Evolutionary conservation across 2,797 vertebrate species (phyloP).

Genomic region (Sparidentex hasta): DNA sequence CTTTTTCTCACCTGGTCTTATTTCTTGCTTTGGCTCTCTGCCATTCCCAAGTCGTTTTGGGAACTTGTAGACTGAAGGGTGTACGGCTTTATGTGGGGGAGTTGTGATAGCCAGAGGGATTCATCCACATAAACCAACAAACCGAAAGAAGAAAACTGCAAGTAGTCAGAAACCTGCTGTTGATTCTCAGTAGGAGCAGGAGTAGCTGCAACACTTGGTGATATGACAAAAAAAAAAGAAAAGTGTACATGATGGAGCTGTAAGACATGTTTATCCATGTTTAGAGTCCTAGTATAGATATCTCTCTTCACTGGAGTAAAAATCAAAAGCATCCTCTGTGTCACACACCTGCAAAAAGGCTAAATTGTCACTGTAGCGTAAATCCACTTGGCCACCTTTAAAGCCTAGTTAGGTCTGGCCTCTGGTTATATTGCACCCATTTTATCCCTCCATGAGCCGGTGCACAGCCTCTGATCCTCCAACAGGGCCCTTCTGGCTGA

Average conservation of each 20-base stretch:
- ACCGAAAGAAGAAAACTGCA: neutral
- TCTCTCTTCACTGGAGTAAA: neutral
- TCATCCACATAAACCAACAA: conserved; percentile 1
- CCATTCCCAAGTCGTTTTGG: neutral
- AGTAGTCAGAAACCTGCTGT: neutral
- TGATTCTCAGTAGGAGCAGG: conserved; percentile 6
- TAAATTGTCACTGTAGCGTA: neutral
- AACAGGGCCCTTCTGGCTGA: conserved; percentile 30
- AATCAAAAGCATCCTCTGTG: neutral
- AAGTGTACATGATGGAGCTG: neutral
- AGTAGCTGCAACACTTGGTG: neutral
- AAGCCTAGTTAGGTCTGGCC: conserved; percentile 14
- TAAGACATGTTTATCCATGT: neutral
- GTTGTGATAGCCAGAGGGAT: conserved; percentile 1
- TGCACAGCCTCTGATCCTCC: conserved; percentile 32
- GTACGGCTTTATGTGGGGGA: neutral
- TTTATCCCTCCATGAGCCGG: conserved; percentile 21
- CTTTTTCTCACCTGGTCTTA: neutral
- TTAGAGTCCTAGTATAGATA: neutral
- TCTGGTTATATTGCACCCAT: conserved; percentile 1
- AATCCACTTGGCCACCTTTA: conserved; percentile 20
- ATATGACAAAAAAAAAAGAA: neutral
- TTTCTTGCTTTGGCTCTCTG: neutral
- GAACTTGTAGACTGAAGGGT: neutral
- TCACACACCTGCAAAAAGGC: conserved; percentile 2